phyloP scores from a whole-genome alignment of 1,140 invertebrate species.

The Micrasema minimum region DNA sequence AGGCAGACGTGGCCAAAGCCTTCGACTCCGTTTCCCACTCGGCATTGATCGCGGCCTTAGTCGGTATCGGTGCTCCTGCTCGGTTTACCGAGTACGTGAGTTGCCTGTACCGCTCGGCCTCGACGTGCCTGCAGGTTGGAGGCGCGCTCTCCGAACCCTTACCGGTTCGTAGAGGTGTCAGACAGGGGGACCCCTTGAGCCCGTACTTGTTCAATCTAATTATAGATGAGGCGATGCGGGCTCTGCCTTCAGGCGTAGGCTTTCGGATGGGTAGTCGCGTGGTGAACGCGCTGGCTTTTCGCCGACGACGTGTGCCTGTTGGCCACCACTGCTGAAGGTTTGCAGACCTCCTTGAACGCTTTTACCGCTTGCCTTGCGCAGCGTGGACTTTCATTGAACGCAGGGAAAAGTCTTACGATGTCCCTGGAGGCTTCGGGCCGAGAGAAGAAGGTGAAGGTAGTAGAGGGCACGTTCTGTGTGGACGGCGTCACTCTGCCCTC shows the following conservation, averaged over 20 bases:
- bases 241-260: conserved; percentile 53
- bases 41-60: conserved; percentile 54
- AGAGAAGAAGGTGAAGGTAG: conserved; percentile 54
- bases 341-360: conserved; percentile 16
- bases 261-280: conserved; percentile 44
- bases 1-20: conserved; percentile 57
- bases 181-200: conserved; percentile 66
- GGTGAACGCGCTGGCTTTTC: conserved; percentile 56
- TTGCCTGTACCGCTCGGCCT: conserved; percentile 45
- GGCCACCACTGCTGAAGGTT: conserved; percentile 46
- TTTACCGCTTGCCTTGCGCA: neutral
- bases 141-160: conserved; percentile 48
- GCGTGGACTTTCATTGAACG: conserved; percentile 41
- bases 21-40: conserved; percentile 59
- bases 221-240: conserved; percentile 58
- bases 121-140: conserved; percentile 52
- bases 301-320: conserved; percentile 62
- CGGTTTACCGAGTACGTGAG: conserved; percentile 53
- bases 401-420: conserved; percentile 56
- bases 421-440: conserved; percentile 52
- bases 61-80: conserved; percentile 48
- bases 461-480: conserved; percentile 12
- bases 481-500: neutral
- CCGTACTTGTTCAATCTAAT: conserved; percentile 66
- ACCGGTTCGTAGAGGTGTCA: conserved; percentile 59